Base-by-base conservation (phyloP, 2,113 vertebrate species). In the Hemichromis elongatus region DNA sequence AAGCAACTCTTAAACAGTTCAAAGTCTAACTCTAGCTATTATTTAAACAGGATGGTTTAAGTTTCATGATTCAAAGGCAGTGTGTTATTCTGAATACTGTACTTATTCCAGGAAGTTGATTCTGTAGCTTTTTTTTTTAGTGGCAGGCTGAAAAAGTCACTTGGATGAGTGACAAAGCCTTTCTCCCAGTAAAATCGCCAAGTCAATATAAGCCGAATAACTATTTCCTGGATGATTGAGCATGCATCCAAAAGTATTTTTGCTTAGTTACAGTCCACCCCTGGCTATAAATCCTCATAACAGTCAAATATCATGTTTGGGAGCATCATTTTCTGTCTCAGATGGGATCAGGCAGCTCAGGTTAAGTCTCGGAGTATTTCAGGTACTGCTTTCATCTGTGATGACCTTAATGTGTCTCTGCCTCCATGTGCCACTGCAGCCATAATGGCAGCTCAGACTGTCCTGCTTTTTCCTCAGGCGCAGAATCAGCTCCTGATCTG, bases 401-500 rank as follows among this genome's bases (percentile, higher is more conserved):
- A 24, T 79, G 73, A 88, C 80, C 77, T 75, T 79, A 79, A 89
- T 79, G 59, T 24, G n/a, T 9, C 45, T 47, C 81, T 50, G 19
- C 33, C 61, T 73, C 14, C 54, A 12, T 70, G 84, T 12, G 11
- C 61, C 66, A 12, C 33, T 8, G 35, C 68, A 42, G 73, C 57
- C 45, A n/a, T 81, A 28, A 83, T 8, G 83, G 26, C 3, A 86
- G 82, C 81, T 86, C 80, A 77, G 56, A 89, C 57, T 37, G 55
- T 81, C 88, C 59, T 21, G 21, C 75, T 88, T 66, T 81, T 82
- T 26, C 88, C 89, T 21, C 45, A 88, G 89, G 83, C 88, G 6
- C 68, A 55, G 80, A 92, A 88, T 90, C 86, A 84, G 82, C 2
- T 83, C 84, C 91, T 91, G 89, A 95, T 96, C 94, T 90, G 91